Conservation (phyloP, 2,888 invertebrate species). For the Molorchus minor region DNA sequence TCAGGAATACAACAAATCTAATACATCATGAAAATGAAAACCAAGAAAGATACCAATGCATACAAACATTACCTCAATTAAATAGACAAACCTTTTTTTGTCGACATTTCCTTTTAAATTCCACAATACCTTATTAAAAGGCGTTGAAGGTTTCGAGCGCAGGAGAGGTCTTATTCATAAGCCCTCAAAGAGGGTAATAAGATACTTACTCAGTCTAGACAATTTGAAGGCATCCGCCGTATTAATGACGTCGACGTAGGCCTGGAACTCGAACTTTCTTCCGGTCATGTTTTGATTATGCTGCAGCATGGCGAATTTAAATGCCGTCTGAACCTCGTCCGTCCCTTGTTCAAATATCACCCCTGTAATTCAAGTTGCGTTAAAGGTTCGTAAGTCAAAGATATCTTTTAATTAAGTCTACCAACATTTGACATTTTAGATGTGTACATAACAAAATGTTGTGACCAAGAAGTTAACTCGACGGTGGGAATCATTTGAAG, state of each 20-base stretch:
- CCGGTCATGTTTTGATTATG: constrained; percentile 86
- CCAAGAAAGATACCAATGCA: too few relatives aligned
- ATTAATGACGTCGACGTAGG: constrained; percentile 90
- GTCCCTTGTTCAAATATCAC: constrained; percentile 93
- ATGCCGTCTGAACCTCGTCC: constrained; percentile 92
- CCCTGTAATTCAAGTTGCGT: constrained; percentile 69
- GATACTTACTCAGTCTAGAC: constrained; percentile 85
- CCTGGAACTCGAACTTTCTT: constrained; percentile 83
- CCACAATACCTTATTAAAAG: neutral
- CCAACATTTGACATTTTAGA: neutral
- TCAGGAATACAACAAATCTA: too few relatives aligned
- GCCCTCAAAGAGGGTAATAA: neutral
- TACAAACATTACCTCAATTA: too few relatives aligned
- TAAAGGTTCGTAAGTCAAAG: neutral
- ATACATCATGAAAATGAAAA: too few relatives aligned
- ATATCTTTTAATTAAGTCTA: neutral
- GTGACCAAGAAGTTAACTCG: neutral
- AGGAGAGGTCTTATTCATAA: neutral
- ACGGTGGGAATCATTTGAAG: too few relatives aligned
- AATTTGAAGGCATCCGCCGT: constrained; percentile 93
- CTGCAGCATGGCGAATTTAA: constrained; percentile 86
- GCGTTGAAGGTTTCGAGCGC: neutral
- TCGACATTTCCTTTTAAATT: neutral
- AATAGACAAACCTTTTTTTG: too few relatives aligned
- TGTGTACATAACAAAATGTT: neutral